These are phyloP conservation scores for Lucinisca nassula DNA, from an alignment of 2,888 invertebrate species.

Conservation along the genomic window DNA sequence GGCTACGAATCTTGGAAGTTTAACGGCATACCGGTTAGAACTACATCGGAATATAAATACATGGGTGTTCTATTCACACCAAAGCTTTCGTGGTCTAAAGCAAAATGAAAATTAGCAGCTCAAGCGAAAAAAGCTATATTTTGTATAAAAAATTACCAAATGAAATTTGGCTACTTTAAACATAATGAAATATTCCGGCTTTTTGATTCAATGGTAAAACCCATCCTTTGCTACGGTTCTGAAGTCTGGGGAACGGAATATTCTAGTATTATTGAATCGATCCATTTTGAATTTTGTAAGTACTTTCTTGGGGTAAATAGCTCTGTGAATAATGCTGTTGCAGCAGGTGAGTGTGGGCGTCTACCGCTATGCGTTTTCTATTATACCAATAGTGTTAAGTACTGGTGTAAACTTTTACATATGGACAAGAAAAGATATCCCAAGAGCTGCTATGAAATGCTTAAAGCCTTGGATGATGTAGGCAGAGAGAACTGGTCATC, in stretches of 20 bases:
- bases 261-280: not conserved
- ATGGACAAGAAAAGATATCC: not conserved
- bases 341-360: slow-evolving; percentile 40
- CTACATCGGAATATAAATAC: slow-evolving; percentile 14
- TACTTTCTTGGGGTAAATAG: slow-evolving; percentile 12
- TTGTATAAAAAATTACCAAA: not conserved
- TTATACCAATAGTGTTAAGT: slow-evolving; percentile 11
- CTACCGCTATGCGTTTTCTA: slow-evolving; percentile 8
- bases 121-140: slow-evolving; percentile 15
- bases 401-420: slow-evolving; percentile 21
- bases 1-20: slow-evolving; percentile 11
- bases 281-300: slow-evolving; percentile 44
- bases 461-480: not conserved
- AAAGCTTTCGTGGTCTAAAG: slow-evolving; percentile 19
- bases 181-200: slow-evolving; percentile 6
- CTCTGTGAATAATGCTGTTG: slow-evolving; percentile 27
- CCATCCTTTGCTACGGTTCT: slow-evolving; percentile 8
- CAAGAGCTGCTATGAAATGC: slow-evolving; percentile 7
- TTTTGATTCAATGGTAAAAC: slow-evolving; percentile 18
- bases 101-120: not conserved
- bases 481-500: slow-evolving; percentile 11
- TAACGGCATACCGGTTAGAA: not conserved
- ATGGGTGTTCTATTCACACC: slow-evolving; percentile 22
- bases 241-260: slow-evolving; percentile 17
- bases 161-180: slow-evolving; percentile 8